phyloP scores from a whole-genome alignment of 2,113 vertebrate species.

The Sorex fumeus region DNA sequence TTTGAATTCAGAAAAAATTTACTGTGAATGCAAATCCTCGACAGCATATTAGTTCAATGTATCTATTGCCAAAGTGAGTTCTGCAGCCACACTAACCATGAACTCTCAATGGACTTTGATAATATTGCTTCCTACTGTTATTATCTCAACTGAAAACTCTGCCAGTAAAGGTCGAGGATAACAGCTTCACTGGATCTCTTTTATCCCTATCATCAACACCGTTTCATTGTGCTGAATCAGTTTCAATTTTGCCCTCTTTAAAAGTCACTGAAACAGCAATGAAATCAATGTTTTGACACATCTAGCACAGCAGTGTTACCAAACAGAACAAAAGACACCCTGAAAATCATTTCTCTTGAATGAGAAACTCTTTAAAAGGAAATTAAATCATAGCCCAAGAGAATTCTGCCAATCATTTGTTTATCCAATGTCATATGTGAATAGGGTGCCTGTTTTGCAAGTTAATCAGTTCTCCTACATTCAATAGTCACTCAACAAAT shows the following conservation, averaged over 20 bases:
- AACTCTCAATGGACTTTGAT: background rate
- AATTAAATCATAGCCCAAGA: background rate
- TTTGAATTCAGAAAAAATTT: slow-evolving; percentile 14
- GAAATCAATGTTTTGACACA: slow-evolving; percentile 52
- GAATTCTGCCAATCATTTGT: background rate
- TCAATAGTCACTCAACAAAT: slow-evolving; percentile 41
- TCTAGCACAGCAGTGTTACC: background rate
- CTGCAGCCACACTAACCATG: background rate
- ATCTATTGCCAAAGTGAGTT: background rate
- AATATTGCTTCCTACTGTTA: background rate
- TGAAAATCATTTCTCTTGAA: background rate
- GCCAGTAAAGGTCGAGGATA: slow-evolving; percentile 37
- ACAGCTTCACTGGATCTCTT: background rate
- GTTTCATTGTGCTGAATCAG: background rate
- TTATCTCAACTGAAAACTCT: background rate
- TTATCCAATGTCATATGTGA: background rate
- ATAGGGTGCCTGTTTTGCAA: background rate
- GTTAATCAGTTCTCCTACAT: background rate
- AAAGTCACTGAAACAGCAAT: slow-evolving; percentile 57
- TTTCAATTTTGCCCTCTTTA: slow-evolving; percentile 32
- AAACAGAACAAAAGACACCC: background rate
- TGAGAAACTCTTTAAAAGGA: slow-evolving; percentile 11
- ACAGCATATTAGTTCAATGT: background rate
- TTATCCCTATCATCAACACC: slow-evolving; percentile 58
- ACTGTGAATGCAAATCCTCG: background rate